A percentile compares a stretch with the other conserved stretches of the same genome.
phyloP scores from a whole-genome alignment of 1,140 invertebrate species.

The Pinna nobilis region DNA sequence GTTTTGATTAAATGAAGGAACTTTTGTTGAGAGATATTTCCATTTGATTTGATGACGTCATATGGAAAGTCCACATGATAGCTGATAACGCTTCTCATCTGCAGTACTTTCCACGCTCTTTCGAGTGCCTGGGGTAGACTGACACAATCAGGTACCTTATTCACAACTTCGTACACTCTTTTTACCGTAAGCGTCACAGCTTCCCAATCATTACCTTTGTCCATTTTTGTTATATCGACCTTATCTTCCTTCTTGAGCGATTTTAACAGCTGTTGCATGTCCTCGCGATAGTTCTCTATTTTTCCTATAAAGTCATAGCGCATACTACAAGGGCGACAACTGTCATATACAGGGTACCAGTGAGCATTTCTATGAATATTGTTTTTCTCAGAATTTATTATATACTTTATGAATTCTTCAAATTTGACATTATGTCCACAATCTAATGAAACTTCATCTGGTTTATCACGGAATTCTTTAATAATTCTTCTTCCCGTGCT shows the following conservation, averaged over 20 bases:
- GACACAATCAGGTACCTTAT: neutral
- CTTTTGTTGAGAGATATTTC: conserved; percentile 1
- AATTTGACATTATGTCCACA: conserved; percentile 35
- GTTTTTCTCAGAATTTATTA: neutral
- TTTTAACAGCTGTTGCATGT: conserved; percentile 13
- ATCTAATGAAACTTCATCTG: neutral
- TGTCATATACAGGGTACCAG: conserved; percentile 22
- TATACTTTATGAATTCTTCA: conserved; percentile 25
- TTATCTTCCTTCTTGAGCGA: neutral
- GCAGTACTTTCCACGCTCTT: conserved; percentile 8
- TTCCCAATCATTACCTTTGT: conserved; percentile 6
- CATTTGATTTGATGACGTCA: neutral
- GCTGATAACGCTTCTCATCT: conserved; percentile 18
- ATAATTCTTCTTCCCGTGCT: conserved; percentile 18
- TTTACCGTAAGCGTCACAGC: conserved; percentile 5
- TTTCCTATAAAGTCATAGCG: conserved; percentile 39
- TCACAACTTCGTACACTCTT: conserved; percentile 9
- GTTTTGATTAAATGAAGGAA: conserved; percentile 6
- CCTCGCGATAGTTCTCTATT: conserved; percentile 26
- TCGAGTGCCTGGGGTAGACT: neutral
- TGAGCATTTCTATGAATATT: conserved; percentile 10
- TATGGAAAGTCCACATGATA: neutral
- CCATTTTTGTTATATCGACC: conserved; percentile 9
- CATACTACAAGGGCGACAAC: conserved; percentile 17
- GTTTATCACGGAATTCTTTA: conserved; percentile 1